Base-by-base conservation (phyloP, 2,797 vertebrate species). In the Calcarius lapponicus region DNA sequence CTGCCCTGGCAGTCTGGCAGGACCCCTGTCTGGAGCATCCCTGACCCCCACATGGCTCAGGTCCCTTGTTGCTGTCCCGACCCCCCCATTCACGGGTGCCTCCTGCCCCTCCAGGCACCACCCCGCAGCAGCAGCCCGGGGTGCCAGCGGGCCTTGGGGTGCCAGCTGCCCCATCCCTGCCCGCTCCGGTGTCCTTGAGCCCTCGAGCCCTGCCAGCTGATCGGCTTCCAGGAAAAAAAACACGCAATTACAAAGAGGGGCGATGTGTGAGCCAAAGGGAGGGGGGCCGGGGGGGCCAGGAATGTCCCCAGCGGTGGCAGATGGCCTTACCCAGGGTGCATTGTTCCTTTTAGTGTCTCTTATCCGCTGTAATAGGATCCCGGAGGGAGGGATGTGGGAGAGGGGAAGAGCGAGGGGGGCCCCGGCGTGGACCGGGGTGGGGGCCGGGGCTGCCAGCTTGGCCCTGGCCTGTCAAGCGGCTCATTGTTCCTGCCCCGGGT, bases 311-410 rank as follows among this genome's bases (percentile, higher is more conserved):
- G 94, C 95, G 96, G 95, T 95, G 96, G 95, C 96, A 97, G 96
- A 96, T 95, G 95, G 95, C 95, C 95, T 96, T 94, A 93, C 93
- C 95, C 95, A 96, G 96, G 83, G 95, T 92, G 97, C 98, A 97
- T 97, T 98, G 97, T 98, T 97, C 96, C 95, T 94, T 93, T 95
- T 96, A 96, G 97, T 97, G 97, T 96, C 98, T 98, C 97, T 98
- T 97, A 98, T 97, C 97, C 97, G 97, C 96, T 98, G 98, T 98
- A 98, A 98, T 98, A 98, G 98, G 98, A 98, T 98, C 98, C 98
- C 92, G 96, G 97, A 96, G 97, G 97, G 96, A 96, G 96, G 95
- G 96, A 96, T 98, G 98, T 98, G 98, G 98, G 97, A 98, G 98
- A 97, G 97, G 98, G 96, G 96, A 97, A 94, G 95, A 96, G 96